phyloP scores from a whole-genome alignment of 2,113 vertebrate genomes.

The Laticauda laticaudata region DNA sequence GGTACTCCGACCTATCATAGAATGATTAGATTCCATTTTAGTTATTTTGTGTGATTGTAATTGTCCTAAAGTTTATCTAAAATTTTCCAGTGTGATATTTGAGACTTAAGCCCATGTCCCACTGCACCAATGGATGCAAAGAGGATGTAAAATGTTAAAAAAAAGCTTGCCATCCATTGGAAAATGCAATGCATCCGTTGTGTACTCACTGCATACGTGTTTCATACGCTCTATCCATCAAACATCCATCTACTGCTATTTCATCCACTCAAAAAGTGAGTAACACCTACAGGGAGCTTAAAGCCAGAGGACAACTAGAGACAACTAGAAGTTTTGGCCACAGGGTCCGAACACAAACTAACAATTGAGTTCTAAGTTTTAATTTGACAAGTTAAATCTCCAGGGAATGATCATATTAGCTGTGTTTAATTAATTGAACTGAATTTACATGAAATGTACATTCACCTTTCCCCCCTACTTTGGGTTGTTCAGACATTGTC shows the following conservation, averaged over 20 bases:
- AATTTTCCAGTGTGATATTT: neutral
- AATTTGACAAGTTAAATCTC: neutral
- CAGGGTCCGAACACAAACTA: neutral
- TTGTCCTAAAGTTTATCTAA: neutral
- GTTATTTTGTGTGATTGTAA: neutral
- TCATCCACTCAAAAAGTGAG: too few relatives aligned
- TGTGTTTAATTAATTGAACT: neutral
- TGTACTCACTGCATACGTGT: too few relatives aligned
- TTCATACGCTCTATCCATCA: too few relatives aligned
- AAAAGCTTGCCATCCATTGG: too few relatives aligned
- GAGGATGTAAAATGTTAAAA: too few relatives aligned
- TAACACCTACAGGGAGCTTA: neutral
- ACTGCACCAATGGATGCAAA: too few relatives aligned
- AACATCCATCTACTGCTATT: too few relatives aligned
- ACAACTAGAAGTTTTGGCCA: neutral
- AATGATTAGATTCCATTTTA: neutral
- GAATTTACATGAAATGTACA: neutral
- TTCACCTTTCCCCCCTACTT: neutral
- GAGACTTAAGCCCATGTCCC: neutral
- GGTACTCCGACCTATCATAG: neutral
- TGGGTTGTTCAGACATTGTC: neutral
- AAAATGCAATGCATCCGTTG: too few relatives aligned
- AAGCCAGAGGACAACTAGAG: neutral
- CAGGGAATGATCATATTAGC: neutral
- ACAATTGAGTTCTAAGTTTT: neutral